Conservation (phyloP, 2,797 vertebrate genomes). For the Hemibagrus guttatus region DNA sequence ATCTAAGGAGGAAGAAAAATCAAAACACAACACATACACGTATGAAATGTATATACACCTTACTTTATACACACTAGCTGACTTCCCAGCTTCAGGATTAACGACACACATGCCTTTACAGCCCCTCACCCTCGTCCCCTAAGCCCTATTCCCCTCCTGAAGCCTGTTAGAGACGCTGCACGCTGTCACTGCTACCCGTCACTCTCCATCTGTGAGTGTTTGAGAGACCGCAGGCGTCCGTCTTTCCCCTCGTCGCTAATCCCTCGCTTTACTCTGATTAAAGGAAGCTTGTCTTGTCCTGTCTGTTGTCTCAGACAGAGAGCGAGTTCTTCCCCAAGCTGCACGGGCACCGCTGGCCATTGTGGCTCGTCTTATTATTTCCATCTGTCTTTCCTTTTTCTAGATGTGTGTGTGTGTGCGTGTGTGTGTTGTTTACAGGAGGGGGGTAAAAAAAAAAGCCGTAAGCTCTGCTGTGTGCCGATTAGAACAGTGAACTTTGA, state of each 20-base stretch:
- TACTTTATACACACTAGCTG: background rate
- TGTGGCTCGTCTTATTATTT: constrained; percentile 24
- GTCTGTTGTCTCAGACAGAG: constrained; percentile 61
- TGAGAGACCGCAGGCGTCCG: constrained; percentile 42
- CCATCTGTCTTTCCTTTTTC: constrained; percentile 8
- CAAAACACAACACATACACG: no score
- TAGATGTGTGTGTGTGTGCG: background rate
- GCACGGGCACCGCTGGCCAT: constrained; percentile 32
- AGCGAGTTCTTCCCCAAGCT: constrained; percentile 16
- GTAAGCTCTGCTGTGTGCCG: constrained; percentile 29
- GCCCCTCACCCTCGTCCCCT: constrained; percentile 20
- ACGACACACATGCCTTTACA: constrained; percentile 47
- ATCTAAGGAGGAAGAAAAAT: no score
- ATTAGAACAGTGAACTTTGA: constrained; percentile 45
- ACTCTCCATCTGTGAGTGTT: constrained; percentile 47
- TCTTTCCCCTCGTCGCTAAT: constrained; percentile 68
- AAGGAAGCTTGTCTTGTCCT: constrained; percentile 46
- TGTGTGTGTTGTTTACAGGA: constrained; percentile 5
- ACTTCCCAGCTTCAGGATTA: constrained; percentile 45
- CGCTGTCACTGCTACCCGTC: constrained; percentile 38
- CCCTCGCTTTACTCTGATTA: constrained; percentile 75
- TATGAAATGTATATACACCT: no score
- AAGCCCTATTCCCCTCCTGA: constrained; percentile 22
- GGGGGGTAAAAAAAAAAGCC: background rate
- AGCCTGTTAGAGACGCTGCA: constrained; percentile 12